A percentile compares a stretch with the other conserved stretches of the same genome.
phyloP scores from a whole-genome alignment of 1,140 invertebrate genomes.

The Thalassaphorura encarpata region DNA sequence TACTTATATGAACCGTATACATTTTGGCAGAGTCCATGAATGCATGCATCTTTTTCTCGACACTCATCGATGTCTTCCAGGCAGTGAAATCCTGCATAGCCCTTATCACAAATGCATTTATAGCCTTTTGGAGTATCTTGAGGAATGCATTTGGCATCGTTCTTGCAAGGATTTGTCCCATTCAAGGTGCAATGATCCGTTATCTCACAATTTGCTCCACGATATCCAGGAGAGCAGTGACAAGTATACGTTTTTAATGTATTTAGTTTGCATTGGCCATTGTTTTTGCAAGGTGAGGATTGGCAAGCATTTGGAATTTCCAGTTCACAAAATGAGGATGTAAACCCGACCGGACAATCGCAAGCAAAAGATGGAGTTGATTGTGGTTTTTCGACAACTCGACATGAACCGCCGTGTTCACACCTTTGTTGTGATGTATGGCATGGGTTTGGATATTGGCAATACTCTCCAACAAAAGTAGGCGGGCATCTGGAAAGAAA shows the following conservation, averaged over 20 bases:
- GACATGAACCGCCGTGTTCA: conserved; percentile 86
- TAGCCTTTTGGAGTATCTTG: conserved; percentile 49
- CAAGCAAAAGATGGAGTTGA: conserved; percentile 68
- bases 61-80: conserved; percentile 82
- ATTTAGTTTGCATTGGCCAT: conserved; percentile 68
- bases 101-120: conserved; percentile 70
- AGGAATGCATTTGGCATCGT: conserved; percentile 71
- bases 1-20: conserved; percentile 82
- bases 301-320: conserved; percentile 81
- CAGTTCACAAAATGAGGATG: conserved; percentile 86
- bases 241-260: conserved; percentile 65
- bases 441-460: conserved; percentile 85
- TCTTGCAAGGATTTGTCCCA: conserved; percentile 65
- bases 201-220: conserved; percentile 75
- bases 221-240: conserved; percentile 69
- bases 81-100: conserved; percentile 76
- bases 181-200: conserved; percentile 68
- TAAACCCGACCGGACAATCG: conserved; percentile 78
- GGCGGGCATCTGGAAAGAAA: conserved; percentile 75
- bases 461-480: conserved; percentile 85
- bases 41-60: conserved; percentile 54
- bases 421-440: conserved; percentile 50
- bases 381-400: conserved; percentile 54
- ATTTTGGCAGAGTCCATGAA: conserved; percentile 68
- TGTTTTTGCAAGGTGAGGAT: conserved; percentile 71